Conservation (phyloP, 2,113 vertebrate species). For the Chunga burmeisteri region DNA sequence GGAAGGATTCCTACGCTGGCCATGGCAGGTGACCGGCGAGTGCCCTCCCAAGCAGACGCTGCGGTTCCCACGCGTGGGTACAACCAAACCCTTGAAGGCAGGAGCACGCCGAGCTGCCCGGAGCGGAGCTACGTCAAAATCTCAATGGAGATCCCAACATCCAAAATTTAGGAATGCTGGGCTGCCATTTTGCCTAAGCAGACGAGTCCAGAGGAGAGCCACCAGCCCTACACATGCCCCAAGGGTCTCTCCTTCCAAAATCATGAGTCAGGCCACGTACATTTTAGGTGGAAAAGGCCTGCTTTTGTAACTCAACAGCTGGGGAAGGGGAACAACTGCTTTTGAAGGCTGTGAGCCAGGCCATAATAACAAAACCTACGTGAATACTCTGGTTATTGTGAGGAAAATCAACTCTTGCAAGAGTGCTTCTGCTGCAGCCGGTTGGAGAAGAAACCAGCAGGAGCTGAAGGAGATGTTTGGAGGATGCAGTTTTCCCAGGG, state of each 20-base stretch:
- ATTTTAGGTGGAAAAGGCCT: too few relatives aligned
- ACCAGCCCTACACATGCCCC: not conserved
- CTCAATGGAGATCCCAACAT: not conserved
- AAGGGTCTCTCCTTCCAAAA: not conserved
- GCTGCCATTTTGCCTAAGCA: not conserved
- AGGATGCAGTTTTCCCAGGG: not conserved
- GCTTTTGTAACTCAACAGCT: not conserved
- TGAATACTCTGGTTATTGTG: not conserved
- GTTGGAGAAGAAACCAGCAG: not conserved
- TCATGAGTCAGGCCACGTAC: too few relatives aligned
- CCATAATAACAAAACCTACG: not conserved
- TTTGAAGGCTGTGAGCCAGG: not conserved
- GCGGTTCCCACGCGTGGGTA: not conserved
- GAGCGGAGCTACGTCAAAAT: fast-evolving
- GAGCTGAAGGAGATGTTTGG: not conserved
- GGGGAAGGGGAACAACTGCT: too few relatives aligned
- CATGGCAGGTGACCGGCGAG: fast-evolving
- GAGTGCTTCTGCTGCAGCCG: not conserved
- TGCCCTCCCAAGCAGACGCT: not conserved
- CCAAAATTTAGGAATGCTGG: not conserved
- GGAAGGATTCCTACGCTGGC: not conserved
- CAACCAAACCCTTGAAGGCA: not conserved
- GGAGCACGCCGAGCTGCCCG: fast-evolving
- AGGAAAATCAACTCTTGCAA: not conserved
- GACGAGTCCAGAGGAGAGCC: not conserved